Conservation (phyloP, 2,797 vertebrate genomes). For the Paramormyrops hopkinsi region DNA sequence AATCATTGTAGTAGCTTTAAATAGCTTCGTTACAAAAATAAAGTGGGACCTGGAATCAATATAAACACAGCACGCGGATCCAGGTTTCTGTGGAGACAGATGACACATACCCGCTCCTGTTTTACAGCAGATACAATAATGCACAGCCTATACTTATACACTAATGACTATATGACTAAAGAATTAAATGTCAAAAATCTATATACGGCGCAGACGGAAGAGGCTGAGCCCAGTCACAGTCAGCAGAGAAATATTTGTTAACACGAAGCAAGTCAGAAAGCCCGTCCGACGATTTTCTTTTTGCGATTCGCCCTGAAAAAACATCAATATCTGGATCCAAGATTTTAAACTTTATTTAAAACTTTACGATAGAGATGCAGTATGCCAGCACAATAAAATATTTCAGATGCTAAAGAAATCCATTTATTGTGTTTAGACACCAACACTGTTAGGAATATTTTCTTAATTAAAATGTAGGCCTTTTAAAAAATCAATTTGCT, state of each 20-base stretch:
- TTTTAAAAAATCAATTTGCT: background rate
- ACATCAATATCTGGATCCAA: slow-evolving; percentile 1
- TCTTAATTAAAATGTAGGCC: background rate
- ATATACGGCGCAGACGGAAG: slow-evolving; percentile 29
- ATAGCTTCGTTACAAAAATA: background rate
- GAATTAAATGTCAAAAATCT: background rate
- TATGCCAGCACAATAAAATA: background rate
- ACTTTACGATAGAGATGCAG: background rate
- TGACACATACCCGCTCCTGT: background rate
- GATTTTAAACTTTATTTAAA: background rate
- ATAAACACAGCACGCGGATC: background rate
- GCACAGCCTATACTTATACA: background rate
- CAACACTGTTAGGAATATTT: background rate
- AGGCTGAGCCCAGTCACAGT: slow-evolving; percentile 41
- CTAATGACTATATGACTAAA: background rate
- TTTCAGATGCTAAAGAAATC: background rate
- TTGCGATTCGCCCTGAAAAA: slow-evolving; percentile 28
- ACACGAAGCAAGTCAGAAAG: slow-evolving; percentile 37
- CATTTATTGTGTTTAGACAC: background rate
- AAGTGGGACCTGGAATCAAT: background rate
- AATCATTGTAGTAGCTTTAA: background rate
- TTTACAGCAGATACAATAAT: background rate
- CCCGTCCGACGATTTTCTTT: slow-evolving; percentile 36
- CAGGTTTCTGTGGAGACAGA: background rate
- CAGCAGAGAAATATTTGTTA: slow-evolving; percentile 44